Evolutionary conservation across 2,888 invertebrate species (phyloP).

Genomic region (Muschampia plurimacula): DNA sequence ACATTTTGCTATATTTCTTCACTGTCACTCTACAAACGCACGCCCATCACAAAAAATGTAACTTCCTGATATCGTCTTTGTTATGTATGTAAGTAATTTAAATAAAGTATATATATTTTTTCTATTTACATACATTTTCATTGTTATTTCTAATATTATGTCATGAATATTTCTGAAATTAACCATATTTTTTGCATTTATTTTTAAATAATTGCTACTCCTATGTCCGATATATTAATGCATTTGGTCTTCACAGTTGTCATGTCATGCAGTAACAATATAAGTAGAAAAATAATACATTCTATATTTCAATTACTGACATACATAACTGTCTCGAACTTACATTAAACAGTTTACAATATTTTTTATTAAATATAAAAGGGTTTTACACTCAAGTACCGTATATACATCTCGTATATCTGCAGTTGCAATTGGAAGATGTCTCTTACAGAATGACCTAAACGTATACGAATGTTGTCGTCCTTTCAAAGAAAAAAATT

Average conservation of each 20-base stretch:
- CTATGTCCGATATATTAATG: too few relatives aligned
- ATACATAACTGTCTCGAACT: conserved; percentile 54
- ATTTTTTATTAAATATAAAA: conserved; percentile 83
- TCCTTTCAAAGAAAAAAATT: conserved; percentile 80
- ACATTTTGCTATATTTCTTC: neutral
- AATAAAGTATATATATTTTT: too few relatives aligned
- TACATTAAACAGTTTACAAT: conserved; percentile 81
- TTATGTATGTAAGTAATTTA: too few relatives aligned
- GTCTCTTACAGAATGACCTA: conserved; percentile 77
- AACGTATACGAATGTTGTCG: conserved; percentile 91
- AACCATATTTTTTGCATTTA: too few relatives aligned
- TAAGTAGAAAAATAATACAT: too few relatives aligned
- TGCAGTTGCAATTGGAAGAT: conserved; percentile 81
- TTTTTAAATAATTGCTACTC: too few relatives aligned
- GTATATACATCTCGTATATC: conserved; percentile 84
- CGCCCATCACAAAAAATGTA: conserved; percentile 28
- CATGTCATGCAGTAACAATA: too few relatives aligned
- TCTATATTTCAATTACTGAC: too few relatives aligned
- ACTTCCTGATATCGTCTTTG: conserved; percentile 63
- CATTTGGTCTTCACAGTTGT: too few relatives aligned
- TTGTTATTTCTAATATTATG: too few relatives aligned
- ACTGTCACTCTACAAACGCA: conserved; percentile 14
- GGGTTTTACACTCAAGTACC: conserved; percentile 78
- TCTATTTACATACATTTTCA: too few relatives aligned
- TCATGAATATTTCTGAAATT: too few relatives aligned